phyloP scores from a whole-genome alignment of 2,113 vertebrate species.

The Centropristis striata region DNA sequence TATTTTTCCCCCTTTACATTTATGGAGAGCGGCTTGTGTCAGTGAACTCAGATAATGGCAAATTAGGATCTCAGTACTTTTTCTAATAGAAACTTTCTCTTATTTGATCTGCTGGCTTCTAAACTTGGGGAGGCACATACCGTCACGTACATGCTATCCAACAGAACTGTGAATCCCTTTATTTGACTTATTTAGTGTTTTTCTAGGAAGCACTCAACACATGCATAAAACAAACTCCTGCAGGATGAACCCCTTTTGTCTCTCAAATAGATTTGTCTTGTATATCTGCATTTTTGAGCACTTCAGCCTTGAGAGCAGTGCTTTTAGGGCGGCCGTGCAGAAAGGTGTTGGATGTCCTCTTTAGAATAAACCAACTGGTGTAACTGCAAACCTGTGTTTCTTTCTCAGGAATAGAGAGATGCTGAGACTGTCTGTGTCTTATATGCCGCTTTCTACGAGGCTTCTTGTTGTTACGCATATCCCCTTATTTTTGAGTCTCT shows the following conservation, averaged over 20 bases:
- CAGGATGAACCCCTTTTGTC: slow-evolving; percentile 30
- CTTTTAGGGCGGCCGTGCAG: slow-evolving; percentile 58
- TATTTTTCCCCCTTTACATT: slow-evolving; percentile 43
- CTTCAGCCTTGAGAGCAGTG: slow-evolving; percentile 39
- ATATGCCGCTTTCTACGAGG: slow-evolving; percentile 1
- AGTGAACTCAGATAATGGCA: slow-evolving; percentile 43
- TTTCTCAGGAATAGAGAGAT: slow-evolving; percentile 31
- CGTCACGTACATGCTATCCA: background rate
- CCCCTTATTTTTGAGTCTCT: no score
- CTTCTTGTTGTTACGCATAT: no score
- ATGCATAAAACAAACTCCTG: slow-evolving; percentile 8
- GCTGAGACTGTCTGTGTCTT: background rate
- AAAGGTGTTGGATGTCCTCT: slow-evolving; percentile 50
- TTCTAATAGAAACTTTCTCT: slow-evolving; percentile 44
- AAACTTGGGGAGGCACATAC: background rate
- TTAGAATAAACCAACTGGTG: slow-evolving; percentile 13
- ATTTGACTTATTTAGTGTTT: slow-evolving; percentile 4
- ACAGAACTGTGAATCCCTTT: background rate
- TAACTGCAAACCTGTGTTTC: slow-evolving; percentile 69
- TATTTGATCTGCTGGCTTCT: slow-evolving; percentile 20
- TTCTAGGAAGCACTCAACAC: background rate
- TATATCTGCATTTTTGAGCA: slow-evolving; percentile 3
- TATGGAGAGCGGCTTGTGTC: slow-evolving; percentile 48
- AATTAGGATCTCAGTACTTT: slow-evolving; percentile 63
- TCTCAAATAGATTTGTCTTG: slow-evolving; percentile 34